phyloP scores from a whole-genome alignment of 1,140 invertebrate genomes.

The Polyergus mexicanus region DNA sequence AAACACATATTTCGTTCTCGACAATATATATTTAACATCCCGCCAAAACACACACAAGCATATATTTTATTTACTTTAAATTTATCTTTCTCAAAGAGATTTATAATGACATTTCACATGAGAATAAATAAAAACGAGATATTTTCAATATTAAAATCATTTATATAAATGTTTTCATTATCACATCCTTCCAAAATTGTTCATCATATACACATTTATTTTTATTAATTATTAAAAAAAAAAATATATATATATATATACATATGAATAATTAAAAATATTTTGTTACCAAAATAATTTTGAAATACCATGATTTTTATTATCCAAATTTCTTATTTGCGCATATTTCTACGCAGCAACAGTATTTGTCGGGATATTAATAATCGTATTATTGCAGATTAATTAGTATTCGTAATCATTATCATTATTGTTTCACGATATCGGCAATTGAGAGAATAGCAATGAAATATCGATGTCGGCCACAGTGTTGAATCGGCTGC shows the following conservation, averaged over 20 bases:
- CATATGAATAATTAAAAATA: neutral
- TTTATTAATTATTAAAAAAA: neutral
- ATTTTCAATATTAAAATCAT: neutral
- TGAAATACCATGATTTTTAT: neutral
- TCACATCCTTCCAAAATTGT: neutral
- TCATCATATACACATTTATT: neutral
- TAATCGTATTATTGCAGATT: slow-evolving; percentile 24
- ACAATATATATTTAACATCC: neutral
- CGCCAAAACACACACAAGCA: neutral
- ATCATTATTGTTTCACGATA: slow-evolving; percentile 31
- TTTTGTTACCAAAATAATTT: neutral
- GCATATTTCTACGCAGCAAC: neutral
- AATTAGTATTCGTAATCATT: slow-evolving; percentile 45
- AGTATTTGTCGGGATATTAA: no score
- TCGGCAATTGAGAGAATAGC: slow-evolving; percentile 20
- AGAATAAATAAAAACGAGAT: slow-evolving; percentile 15
- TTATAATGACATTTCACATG: neutral
- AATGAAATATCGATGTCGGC: slow-evolving; percentile 54
- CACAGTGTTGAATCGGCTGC: slow-evolving; percentile 27
- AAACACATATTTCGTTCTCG: neutral
- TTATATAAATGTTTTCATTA: neutral
- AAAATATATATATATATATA: neutral
- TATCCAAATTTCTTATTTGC: neutral
- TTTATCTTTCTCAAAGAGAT: neutral
- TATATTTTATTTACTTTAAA: neutral